Evolutionary conservation across 2,113 vertebrate genomes (phyloP).

Genomic region (Caretta caretta): DNA sequence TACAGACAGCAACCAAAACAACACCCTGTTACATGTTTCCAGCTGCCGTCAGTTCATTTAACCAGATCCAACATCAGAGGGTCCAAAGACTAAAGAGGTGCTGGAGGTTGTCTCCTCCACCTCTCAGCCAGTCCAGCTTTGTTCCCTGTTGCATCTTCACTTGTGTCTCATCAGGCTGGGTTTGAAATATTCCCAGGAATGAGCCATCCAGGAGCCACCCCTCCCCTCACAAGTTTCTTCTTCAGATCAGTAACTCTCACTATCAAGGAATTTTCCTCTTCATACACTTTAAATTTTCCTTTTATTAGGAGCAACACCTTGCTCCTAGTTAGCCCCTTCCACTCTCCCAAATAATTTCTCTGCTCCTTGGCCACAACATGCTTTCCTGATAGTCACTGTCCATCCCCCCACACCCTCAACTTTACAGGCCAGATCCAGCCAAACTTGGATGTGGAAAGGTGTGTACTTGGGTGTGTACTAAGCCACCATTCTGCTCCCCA

Average conservation of each 20-base stretch:
- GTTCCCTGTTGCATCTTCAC: too few relatives aligned
- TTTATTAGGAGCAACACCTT: neutral
- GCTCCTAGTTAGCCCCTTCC: neutral
- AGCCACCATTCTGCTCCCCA: too few relatives aligned
- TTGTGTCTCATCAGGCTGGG: too few relatives aligned
- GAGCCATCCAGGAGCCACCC: too few relatives aligned
- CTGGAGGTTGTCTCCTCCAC: neutral
- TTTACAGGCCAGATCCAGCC: neutral
- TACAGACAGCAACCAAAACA: neutral
- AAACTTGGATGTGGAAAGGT: neutral
- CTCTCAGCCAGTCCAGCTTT: too few relatives aligned
- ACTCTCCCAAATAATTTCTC: neutral
- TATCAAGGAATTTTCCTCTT: neutral
- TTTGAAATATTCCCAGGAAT: too few relatives aligned
- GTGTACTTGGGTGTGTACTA: neutral
- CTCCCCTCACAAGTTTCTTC: too few relatives aligned
- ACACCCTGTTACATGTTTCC: neutral
- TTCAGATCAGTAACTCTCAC: too few relatives aligned
- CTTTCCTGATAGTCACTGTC: neutral
- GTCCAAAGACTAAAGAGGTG: neutral
- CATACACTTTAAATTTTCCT: neutral
- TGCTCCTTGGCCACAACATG: neutral
- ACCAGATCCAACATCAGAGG: rapidly evolving
- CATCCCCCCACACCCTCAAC: neutral
- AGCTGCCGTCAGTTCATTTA: neutral